Conservation (phyloP, 1,140 invertebrate species). For the Drosophila prosaltans region DNA sequence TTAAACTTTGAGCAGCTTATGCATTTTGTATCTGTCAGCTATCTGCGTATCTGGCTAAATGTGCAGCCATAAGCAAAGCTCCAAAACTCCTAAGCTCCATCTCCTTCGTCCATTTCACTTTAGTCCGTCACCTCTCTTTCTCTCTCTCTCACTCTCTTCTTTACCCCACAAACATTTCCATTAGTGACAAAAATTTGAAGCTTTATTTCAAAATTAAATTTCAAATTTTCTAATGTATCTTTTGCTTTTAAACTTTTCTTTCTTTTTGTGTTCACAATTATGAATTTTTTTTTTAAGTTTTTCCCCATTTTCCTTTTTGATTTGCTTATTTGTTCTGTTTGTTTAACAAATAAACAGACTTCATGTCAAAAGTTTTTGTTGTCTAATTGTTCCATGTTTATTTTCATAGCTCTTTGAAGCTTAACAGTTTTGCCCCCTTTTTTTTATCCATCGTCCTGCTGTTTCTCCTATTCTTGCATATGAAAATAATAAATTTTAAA, state of each 20-base stretch:
- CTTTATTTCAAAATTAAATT: slow-evolving; percentile 41
- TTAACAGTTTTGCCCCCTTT: slow-evolving; percentile 18
- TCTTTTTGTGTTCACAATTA: slow-evolving; percentile 11
- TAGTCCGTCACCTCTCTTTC: not conserved
- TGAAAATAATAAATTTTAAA: slow-evolving; percentile 37
- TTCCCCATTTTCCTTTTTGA: not conserved
- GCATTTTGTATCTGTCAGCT: slow-evolving; percentile 63
- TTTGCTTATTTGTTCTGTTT: slow-evolving; percentile 19
- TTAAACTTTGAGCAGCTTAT: slow-evolving; percentile 79
- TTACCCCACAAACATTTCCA: slow-evolving; percentile 36
- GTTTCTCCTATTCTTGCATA: not conserved
- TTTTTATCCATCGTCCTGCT: slow-evolving; percentile 13
- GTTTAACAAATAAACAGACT: slow-evolving; percentile 39
- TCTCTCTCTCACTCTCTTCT: not conserved
- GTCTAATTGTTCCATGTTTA: slow-evolving; percentile 68
- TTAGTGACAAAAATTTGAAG: slow-evolving; percentile 42
- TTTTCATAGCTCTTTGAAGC: slow-evolving; percentile 66
- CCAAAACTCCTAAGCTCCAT: not conserved
- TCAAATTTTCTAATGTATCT: slow-evolving; percentile 38
- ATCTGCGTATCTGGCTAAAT: slow-evolving; percentile 69
- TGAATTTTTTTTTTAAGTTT: slow-evolving; percentile 1
- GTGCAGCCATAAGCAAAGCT: slow-evolving; percentile 61
- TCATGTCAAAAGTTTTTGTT: slow-evolving; percentile 46
- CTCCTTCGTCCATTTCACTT: not conserved
- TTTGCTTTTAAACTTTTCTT: slow-evolving; percentile 9